Percentiles rank a stretch among this genome's conserved stretches.
These are phyloP conservation scores for Drosophila insularis DNA, from an alignment of 1,140 invertebrate genomes.

Conservation along the genomic window DNA sequence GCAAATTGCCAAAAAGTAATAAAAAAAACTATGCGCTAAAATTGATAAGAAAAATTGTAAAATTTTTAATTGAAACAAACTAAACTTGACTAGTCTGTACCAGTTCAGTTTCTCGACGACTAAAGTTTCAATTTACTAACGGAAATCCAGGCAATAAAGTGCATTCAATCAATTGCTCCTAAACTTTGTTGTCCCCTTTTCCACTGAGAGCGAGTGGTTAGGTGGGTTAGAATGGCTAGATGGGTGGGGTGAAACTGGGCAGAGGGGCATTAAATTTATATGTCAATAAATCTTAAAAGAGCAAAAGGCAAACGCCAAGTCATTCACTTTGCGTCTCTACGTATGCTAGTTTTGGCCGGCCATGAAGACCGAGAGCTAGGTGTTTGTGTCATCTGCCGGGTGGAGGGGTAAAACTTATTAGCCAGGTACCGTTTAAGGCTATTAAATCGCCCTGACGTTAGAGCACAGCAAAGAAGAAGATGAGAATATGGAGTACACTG, in stretches of 20 bases:
- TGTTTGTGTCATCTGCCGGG: not conserved
- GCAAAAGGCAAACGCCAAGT: slow-evolving; percentile 73
- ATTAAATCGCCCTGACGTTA: slow-evolving; percentile 25
- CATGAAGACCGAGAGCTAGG: not conserved
- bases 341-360: slow-evolving; percentile 30
- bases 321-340: slow-evolving; percentile 50
- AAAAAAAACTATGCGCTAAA: not conserved
- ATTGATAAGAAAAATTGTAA: not conserved
- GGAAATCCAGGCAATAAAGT: slow-evolving; percentile 77
- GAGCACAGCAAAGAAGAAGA: slow-evolving; percentile 15
- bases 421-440: slow-evolving; percentile 58
- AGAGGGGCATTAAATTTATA: slow-evolving; percentile 72
- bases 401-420: slow-evolving; percentile 60
- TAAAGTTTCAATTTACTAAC: slow-evolving; percentile 71
- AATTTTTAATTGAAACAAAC: slow-evolving; percentile 3
- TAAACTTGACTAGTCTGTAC: not conserved
- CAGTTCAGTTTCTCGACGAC: slow-evolving; percentile 5
- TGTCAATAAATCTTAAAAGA: slow-evolving; percentile 74
- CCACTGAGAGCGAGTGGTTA: slow-evolving; percentile 6
- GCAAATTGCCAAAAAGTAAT: slow-evolving; percentile 31
- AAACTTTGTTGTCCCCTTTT: slow-evolving; percentile 57
- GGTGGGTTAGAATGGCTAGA: not conserved
- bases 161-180: slow-evolving; percentile 74
- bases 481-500: not conserved
- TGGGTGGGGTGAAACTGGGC: not conserved